Conservation (phyloP, 2,113 vertebrate species). For the Hoplias malabaricus region DNA sequence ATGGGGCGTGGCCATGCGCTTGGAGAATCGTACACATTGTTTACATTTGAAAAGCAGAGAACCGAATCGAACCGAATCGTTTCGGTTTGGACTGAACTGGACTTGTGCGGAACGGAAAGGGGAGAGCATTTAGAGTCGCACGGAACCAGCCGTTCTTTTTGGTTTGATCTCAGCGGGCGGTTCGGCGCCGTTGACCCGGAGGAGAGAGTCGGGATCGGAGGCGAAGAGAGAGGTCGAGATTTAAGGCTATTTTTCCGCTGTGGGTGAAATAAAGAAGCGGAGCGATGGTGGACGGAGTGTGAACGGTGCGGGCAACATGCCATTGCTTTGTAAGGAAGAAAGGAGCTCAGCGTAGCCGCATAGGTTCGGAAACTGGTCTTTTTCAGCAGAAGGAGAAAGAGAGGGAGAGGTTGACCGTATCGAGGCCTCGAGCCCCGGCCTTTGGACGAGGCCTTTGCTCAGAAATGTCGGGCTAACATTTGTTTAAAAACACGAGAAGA, state of each 20-base stretch:
- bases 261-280: not conserved
- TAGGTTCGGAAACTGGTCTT: constrained; percentile 46
- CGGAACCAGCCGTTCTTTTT: constrained; percentile 63
- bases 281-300: constrained; percentile 53
- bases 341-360: constrained; percentile 35
- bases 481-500: constrained; percentile 20
- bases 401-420: constrained; percentile 65
- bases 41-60: constrained; percentile 77
- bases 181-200: constrained; percentile 57
- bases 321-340: constrained; percentile 58
- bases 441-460: constrained; percentile 71
- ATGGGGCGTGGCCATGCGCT: constrained; percentile 67
- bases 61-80: constrained; percentile 78
- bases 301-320: constrained; percentile 55
- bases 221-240: constrained; percentile 5
- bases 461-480: constrained; percentile 72
- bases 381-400: constrained; percentile 66
- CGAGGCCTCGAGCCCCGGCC: constrained; percentile 66
- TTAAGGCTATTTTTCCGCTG: not conserved
- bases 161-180: constrained; percentile 53
- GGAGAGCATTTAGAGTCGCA: constrained; percentile 53
- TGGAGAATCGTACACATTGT: constrained; percentile 72
- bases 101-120: not conserved
- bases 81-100: constrained; percentile 69
- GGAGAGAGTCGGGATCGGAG: constrained; percentile 23